Evolutionary conservation across 1,140 invertebrate species (phyloP).

Genomic region (Drosophila lini): DNA sequence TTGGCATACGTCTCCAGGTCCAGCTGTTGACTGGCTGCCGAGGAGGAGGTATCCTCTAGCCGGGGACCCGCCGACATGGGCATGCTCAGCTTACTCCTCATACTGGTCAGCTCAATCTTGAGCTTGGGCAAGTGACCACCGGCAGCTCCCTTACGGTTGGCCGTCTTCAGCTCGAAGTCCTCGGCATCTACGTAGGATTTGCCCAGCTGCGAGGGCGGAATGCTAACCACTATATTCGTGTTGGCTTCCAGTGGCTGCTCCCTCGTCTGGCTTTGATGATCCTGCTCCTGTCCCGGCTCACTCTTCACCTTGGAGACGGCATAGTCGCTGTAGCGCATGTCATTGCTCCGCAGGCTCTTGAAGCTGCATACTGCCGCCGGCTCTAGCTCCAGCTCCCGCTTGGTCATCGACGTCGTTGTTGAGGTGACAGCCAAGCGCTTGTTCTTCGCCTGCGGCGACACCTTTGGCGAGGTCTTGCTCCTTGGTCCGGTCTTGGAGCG

Average conservation of each 20-base stretch:
- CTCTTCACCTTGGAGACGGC: slow-evolving; percentile 54
- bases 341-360: slow-evolving; percentile 81
- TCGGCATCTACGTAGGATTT: slow-evolving; percentile 64
- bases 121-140: slow-evolving; percentile 67
- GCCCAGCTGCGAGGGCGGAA: slow-evolving; percentile 72
- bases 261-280: neutral
- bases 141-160: slow-evolving; percentile 58
- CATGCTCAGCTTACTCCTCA: slow-evolving; percentile 68
- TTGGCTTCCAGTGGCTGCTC: slow-evolving; percentile 30
- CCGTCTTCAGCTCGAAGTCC: slow-evolving; percentile 76
- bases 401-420: neutral
- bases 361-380: slow-evolving; percentile 60
- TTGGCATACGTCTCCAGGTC: slow-evolving; percentile 83
- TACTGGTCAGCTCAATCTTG: slow-evolving; percentile 77
- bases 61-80: slow-evolving; percentile 68
- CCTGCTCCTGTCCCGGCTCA: slow-evolving; percentile 46
- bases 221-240: slow-evolving; percentile 76
- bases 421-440: slow-evolving; percentile 3
- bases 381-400: slow-evolving; percentile 23
- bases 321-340: slow-evolving; percentile 77
- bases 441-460: slow-evolving; percentile 19
- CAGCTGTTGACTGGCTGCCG: slow-evolving; percentile 41
- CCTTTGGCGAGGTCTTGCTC: slow-evolving; percentile 31
- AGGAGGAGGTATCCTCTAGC: slow-evolving; percentile 39
- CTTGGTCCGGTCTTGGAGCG: slow-evolving; percentile 30